phyloP scores from a whole-genome alignment of 2,797 vertebrate species.

The Enteromius fasciolatus region DNA sequence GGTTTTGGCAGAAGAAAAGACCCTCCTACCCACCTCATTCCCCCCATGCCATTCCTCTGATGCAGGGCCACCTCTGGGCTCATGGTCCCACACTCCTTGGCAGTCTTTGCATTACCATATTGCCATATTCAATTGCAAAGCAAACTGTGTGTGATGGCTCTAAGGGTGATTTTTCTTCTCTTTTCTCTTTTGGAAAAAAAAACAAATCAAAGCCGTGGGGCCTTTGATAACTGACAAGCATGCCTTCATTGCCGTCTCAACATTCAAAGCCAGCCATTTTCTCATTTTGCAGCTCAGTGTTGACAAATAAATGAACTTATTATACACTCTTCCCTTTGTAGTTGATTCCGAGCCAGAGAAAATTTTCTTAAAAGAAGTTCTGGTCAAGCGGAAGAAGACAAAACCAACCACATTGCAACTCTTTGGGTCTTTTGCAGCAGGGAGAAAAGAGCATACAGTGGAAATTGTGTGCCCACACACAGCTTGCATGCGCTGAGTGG shows the following conservation, averaged over 20 bases:
- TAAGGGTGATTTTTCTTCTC: conserved; percentile 76
- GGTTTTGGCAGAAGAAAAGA: conserved; percentile 77
- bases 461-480: conserved; percentile 38
- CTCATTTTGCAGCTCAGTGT: conserved; percentile 77
- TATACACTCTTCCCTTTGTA: conserved; percentile 76
- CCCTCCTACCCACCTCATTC: conserved; percentile 64
- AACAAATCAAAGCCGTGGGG: conserved; percentile 74
- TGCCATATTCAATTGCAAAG: conserved; percentile 86
- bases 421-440: conserved; percentile 63
- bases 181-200: conserved; percentile 51
- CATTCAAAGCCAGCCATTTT: conserved; percentile 76
- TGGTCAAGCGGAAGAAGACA: conserved; percentile 71
- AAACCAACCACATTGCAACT: conserved; percentile 75
- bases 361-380: conserved; percentile 73
- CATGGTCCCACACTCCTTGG: conserved; percentile 74
- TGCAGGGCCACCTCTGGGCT: conserved; percentile 86
- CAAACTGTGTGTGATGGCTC: conserved; percentile 81
- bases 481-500: conserved; percentile 65
- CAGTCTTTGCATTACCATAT: conserved; percentile 83
- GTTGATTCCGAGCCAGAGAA: conserved; percentile 70
- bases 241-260: conserved; percentile 76
- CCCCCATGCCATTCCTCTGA: conserved; percentile 75
- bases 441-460: conserved; percentile 52
- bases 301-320: conserved; percentile 84
- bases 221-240: conserved; percentile 74